Base-by-base conservation (phyloP, 2,888 invertebrate genomes). In the Archips xylosteana region DNA sequence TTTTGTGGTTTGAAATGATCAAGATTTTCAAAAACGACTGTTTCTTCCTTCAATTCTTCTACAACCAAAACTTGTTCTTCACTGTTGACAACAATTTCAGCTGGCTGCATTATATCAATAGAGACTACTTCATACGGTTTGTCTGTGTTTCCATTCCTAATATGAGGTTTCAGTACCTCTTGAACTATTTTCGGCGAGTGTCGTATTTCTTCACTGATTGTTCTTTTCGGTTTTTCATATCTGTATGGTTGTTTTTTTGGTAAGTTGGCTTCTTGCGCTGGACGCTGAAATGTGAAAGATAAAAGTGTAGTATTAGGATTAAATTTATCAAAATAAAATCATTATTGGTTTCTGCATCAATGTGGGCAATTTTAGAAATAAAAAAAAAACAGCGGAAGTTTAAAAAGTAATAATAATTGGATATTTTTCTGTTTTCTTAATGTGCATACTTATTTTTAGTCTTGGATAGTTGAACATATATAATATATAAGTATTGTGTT, bases 181-280 rank as follows among this genome's bases (percentile, higher is more conserved):
- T 89, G 82, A 0, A 89, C 85, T 54, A 90, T 87, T 76, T 83
- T 83, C 0, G 90, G 89, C 69, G 81, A 85, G 42, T 82, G 78
- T 10, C 80, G 68, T 71, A 74, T 63, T 63, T 75, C 76, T 63
- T 71, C 59, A 51, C 63, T 78, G 73, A 76, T 57, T 61, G 77
- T 77, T 76, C 77, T 75, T 42, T 72, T 68, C 39, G 70, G 65
- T 75, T 77, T 81, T 15, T 75, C 66, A 54, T 77, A 61, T 63
- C 71, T 82, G 12, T 74, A 73, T 72, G 76, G 77, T 62, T 73
- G 71, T 32, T 63, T 57, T 9, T 61, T 62, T 2, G 61, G 42
- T 10, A 13, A 6, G 47, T 73, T 57, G 47, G 81, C 76, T 42
- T 72, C 77, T 10, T 78, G 70, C 47, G 83, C 81, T 13, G 82